These are phyloP conservation scores for Neostethus bicornis DNA, from an alignment of 2,797 vertebrate species.

Conservation along the genomic window DNA sequence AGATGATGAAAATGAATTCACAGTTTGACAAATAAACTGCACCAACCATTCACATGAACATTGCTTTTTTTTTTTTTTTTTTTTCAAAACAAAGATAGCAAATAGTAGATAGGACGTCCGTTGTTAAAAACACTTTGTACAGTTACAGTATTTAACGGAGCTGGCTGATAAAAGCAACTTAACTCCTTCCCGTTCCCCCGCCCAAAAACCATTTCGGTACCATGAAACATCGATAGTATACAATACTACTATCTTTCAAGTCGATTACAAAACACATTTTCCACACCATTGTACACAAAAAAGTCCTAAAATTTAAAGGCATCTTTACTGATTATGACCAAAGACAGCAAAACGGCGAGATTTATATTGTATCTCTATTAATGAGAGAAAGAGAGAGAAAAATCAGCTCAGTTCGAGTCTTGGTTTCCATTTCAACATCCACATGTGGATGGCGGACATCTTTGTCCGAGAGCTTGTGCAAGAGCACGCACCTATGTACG, in stretches of 20 bases:
- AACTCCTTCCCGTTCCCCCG: slow-evolving; percentile 47
- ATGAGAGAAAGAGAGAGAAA: slow-evolving; percentile 31
- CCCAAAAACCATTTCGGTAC: slow-evolving; percentile 50
- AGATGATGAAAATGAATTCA: slow-evolving; percentile 83
- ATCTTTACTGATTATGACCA: slow-evolving; percentile 82
- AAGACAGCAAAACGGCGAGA: slow-evolving; percentile 69
- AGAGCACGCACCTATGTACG: slow-evolving; percentile 20
- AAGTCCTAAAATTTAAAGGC: slow-evolving; percentile 85
- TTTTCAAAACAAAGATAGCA: slow-evolving; percentile 83
- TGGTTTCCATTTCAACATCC: slow-evolving; percentile 40
- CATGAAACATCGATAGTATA: slow-evolving; percentile 84
- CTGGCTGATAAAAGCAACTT: slow-evolving; percentile 72
- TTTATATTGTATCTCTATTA: slow-evolving; percentile 49
- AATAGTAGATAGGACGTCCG: slow-evolving; percentile 82
- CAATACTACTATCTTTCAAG: slow-evolving; percentile 84
- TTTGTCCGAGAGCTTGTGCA: slow-evolving; percentile 9
- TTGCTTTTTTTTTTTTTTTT: no score
- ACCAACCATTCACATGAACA: slow-evolving; percentile 83
- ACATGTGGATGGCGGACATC: slow-evolving; percentile 17
- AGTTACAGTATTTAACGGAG: slow-evolving; percentile 79
- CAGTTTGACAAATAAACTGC: slow-evolving; percentile 82
- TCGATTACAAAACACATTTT: slow-evolving; percentile 85
- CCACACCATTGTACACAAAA: slow-evolving; percentile 85
- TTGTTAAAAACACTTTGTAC: slow-evolving; percentile 83
- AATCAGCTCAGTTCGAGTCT: slow-evolving; percentile 56